Percentiles rank a stretch among this genome's conserved stretches.
Evolutionary conservation across 2,113 vertebrate species (phyloP).

Genomic region (Pelobates fuscus): DNA sequence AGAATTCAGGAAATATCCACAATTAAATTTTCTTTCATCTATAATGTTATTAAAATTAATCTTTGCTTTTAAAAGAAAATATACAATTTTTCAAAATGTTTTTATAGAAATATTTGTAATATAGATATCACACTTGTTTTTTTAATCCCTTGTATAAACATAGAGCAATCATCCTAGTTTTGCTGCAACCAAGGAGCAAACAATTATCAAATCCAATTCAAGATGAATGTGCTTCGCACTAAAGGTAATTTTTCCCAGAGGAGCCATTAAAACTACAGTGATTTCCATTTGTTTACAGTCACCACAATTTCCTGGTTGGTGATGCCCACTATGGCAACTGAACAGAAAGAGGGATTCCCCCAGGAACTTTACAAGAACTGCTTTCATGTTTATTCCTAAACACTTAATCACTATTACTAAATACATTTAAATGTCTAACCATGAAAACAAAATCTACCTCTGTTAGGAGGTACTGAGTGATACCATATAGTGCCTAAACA

Average conservation of each 20-base stretch:
- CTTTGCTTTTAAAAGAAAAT: no score
- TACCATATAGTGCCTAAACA: no score
- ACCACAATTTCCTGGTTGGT: slow-evolving; percentile 34
- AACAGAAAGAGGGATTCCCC: slow-evolving; percentile 9
- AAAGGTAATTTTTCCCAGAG: slow-evolving; percentile 1
- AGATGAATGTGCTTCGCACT: background rate
- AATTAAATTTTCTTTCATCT: no score
- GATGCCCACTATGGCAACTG: slow-evolving; percentile 39
- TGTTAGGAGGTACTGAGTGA: no score
- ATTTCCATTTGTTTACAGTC: slow-evolving; percentile 30
- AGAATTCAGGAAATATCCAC: no score
- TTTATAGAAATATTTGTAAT: no score
- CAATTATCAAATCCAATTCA: background rate
- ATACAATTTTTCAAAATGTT: no score
- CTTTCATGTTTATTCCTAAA: background rate
- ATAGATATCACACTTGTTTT: no score
- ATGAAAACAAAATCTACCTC: no score
- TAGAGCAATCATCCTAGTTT: no score
- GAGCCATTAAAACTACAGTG: slow-evolving; percentile 7
- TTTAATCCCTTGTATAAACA: no score
- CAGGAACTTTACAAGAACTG: background rate
- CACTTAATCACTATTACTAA: background rate
- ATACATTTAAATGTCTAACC: background rate
- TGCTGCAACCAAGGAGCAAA: background rate
- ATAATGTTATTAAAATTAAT: no score